Conservation (phyloP, 2,113 vertebrate genomes). For the Ictidomys tridecemlineatus region DNA sequence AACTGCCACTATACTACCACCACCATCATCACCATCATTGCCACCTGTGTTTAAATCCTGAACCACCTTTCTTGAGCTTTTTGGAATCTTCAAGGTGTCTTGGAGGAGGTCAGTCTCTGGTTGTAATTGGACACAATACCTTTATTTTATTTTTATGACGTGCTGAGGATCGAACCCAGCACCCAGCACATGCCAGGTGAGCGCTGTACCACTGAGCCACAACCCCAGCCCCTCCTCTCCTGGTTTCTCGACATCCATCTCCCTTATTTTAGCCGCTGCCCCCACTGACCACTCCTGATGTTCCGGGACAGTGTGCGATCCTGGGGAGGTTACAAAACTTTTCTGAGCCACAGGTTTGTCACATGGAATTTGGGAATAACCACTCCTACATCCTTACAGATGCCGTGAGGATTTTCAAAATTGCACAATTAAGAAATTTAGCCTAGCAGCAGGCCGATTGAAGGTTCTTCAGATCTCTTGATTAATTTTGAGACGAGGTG, state of each 20-base stretch:
- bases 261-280: neutral
- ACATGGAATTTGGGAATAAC: slow-evolving; percentile 15
- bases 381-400: neutral
- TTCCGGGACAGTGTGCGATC: neutral
- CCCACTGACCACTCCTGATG: neutral
- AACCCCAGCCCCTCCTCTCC: neutral
- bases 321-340: neutral
- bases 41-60: neutral
- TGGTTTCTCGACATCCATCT: neutral
- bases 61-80: neutral
- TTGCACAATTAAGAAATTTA: slow-evolving; percentile 30
- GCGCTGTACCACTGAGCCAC: too few species aligned
- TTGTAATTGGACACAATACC: too few species aligned
- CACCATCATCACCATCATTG: neutral
- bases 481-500: slow-evolving; percentile 63
- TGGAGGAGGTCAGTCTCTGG: neutral
- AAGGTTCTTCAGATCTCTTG: slow-evolving; percentile 48
- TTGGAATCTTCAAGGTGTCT: neutral
- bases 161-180: too few species aligned
- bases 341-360: neutral
- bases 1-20: neutral
- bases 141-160: too few species aligned
- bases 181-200: too few species aligned
- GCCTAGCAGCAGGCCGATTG: neutral
- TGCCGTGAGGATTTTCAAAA: slow-evolving; percentile 54